Percentiles rank a stretch among this genome's conserved stretches.
phyloP scores from a whole-genome alignment of 2,888 invertebrate species.

The Drosophila basisetae region DNA sequence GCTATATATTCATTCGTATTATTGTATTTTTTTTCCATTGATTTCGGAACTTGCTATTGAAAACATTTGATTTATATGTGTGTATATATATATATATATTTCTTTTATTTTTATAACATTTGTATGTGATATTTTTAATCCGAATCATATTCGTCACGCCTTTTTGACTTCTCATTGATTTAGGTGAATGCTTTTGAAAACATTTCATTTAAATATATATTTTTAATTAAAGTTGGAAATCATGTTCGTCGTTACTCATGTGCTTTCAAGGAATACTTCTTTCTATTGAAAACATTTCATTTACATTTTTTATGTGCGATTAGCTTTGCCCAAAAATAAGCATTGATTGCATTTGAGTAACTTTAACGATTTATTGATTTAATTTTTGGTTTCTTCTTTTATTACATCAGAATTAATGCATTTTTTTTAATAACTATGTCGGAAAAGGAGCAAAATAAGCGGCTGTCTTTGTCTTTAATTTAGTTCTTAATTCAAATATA shows the following conservation, averaged over 20 bases:
- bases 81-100: background rate
- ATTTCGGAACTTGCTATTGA: background rate
- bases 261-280: background rate
- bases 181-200: background rate
- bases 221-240: background rate
- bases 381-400: background rate
- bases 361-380: slow-evolving; percentile 1
- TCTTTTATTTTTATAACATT: background rate
- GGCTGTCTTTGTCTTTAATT: slow-evolving; percentile 21
- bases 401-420: slow-evolving; percentile 5
- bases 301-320: background rate
- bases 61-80: background rate
- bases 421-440: background rate
- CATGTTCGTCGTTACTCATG: background rate
- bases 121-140: background rate
- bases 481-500: slow-evolving; percentile 15
- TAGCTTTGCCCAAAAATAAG: background rate
- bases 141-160: background rate
- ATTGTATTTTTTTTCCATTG: background rate
- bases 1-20: background rate
- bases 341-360: slow-evolving; percentile 3
- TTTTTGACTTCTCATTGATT: background rate
- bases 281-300: background rate
- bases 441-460: slow-evolving; percentile 15
- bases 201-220: background rate